A percentile compares a stretch with the other conserved stretches of the same genome.
phyloP scores from a whole-genome alignment of 53 echinoderm and acorn worm species.

The Echinometra lucunter region DNA sequence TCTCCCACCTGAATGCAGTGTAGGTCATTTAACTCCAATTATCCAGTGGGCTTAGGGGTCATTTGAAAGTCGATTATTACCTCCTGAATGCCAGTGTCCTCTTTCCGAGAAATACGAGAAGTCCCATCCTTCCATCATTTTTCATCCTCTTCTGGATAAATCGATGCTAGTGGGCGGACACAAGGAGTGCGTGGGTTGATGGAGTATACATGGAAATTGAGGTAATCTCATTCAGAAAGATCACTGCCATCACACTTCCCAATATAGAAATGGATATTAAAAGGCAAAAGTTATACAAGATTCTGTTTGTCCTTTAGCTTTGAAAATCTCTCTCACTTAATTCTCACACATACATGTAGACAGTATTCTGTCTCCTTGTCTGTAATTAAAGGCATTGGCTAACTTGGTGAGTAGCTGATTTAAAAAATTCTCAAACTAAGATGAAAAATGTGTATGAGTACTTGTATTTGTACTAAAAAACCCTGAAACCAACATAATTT shows the following conservation, averaged over 20 bases:
- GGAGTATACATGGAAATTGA: background rate
- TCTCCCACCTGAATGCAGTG: background rate
- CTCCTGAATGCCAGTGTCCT: background rate
- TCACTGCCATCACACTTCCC: conserved; percentile 30
- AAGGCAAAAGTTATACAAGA: conserved; percentile 16
- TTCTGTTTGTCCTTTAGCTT: background rate
- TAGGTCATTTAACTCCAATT: conserved; percentile 20
- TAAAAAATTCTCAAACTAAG: too few relatives aligned
- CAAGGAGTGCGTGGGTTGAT: conserved; percentile 17
- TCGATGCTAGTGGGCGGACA: background rate
- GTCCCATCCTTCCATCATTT: background rate
- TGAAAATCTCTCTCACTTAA: background rate
- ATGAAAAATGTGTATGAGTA: too few relatives aligned
- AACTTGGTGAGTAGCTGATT: too few relatives aligned
- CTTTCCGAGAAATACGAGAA: background rate
- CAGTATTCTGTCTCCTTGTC: too few relatives aligned
- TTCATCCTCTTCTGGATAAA: background rate
- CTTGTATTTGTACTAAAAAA: too few relatives aligned
- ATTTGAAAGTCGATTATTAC: conserved; percentile 10
- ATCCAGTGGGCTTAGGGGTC: background rate
- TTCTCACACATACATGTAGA: too few relatives aligned
- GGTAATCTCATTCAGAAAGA: conserved; percentile 19
- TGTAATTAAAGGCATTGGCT: too few relatives aligned
- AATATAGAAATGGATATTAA: background rate
- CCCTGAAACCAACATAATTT: too few relatives aligned